Evolutionary conservation across 2,113 vertebrate species (phyloP).

Genomic region (Takifugu bimaculatus): DNA sequence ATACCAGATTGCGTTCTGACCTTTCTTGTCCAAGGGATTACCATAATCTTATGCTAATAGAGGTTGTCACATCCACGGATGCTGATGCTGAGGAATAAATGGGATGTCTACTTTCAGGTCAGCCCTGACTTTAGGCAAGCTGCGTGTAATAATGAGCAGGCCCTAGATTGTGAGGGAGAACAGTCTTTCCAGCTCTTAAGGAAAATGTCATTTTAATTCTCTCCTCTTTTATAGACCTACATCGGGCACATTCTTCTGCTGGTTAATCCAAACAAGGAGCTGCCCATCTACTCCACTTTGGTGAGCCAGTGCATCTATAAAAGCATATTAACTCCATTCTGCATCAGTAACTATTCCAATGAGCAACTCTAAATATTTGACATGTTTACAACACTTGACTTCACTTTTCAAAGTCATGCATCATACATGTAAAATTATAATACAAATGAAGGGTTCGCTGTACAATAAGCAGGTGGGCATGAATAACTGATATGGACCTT

Average conservation of each 20-base stretch:
- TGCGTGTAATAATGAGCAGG: slow-evolving; percentile 4
- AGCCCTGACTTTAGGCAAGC: neutral
- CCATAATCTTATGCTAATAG: slow-evolving; percentile 14
- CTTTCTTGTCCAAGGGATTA: slow-evolving; percentile 19
- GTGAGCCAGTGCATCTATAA: slow-evolving; percentile 71
- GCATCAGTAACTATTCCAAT: neutral
- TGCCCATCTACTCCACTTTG: slow-evolving; percentile 90
- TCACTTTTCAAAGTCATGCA: neutral
- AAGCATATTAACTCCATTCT: neutral
- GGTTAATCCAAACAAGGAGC: slow-evolving; percentile 93
- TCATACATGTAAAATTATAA: slow-evolving; percentile 1
- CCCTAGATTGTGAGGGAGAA: neutral
- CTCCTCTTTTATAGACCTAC: slow-evolving; percentile 81
- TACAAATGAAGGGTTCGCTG: slow-evolving; percentile 8
- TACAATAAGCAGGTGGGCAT: slow-evolving; percentile 31
- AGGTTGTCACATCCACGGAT: slow-evolving; percentile 15
- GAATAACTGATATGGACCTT: slow-evolving; percentile 49
- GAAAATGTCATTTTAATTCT: neutral
- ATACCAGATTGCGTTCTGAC: slow-evolving; percentile 7
- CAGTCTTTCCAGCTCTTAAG: neutral
- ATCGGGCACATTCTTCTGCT: slow-evolving; percentile 91
- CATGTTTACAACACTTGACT: neutral
- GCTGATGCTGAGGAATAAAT: slow-evolving; percentile 13
- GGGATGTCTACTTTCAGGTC: slow-evolving; percentile 1
- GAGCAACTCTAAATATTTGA: too few species aligned